phyloP scores from a whole-genome alignment of 2,113 vertebrate species.

The Scortum barcoo region DNA sequence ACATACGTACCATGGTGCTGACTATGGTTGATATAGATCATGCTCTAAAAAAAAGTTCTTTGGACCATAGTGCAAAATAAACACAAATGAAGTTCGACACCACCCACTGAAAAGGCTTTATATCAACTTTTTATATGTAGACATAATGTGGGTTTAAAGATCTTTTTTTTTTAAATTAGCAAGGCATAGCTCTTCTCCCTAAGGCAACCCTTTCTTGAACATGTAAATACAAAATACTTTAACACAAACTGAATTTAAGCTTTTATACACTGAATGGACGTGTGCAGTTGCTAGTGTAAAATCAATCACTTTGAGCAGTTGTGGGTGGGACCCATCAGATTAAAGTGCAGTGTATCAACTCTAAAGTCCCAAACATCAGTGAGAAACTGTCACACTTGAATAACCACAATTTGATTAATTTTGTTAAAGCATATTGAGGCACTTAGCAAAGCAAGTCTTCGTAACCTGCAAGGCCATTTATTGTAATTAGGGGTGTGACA shows the following conservation, averaged over 20 bases:
- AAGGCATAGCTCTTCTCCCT: not conserved
- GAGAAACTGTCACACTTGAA: not conserved
- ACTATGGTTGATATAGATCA: not conserved
- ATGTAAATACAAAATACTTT: constrained; percentile 18
- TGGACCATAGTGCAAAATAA: not conserved
- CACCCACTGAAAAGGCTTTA: not conserved
- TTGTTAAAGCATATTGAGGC: not conserved
- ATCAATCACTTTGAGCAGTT: constrained; percentile 14
- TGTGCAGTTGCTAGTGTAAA: not conserved
- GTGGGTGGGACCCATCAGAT: not conserved
- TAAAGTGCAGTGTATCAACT: not conserved
- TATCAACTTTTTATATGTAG: too few species aligned
- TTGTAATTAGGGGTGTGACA: not conserved
- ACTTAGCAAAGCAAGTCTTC: not conserved
- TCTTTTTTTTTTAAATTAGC: not conserved
- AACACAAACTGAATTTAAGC: not conserved
- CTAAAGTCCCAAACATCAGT: not conserved
- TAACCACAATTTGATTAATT: not conserved
- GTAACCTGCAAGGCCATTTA: not conserved
- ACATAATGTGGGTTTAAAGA: not conserved
- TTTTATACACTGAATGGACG: not conserved
- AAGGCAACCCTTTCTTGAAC: not conserved
- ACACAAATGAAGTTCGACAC: not conserved
- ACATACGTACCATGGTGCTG: not conserved
- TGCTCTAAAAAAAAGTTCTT: not conserved